Evolutionary conservation across 2,888 invertebrate genomes (phyloP).

Genomic region (Aphidius colemani): DNA sequence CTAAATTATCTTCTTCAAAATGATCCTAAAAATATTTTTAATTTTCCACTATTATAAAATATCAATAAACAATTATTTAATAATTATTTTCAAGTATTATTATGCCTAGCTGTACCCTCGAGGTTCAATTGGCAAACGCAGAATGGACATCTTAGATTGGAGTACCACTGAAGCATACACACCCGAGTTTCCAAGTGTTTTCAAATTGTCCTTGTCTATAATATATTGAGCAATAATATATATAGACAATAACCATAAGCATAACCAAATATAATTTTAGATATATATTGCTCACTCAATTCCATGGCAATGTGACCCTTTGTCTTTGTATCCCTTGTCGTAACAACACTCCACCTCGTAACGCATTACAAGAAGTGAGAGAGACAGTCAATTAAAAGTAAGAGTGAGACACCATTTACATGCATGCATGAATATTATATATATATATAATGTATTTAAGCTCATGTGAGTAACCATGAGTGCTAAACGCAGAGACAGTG

Average conservation of each 20-base stretch:
- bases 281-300: slow-evolving; percentile 51
- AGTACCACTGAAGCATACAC: background rate
- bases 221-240: slow-evolving; percentile 7
- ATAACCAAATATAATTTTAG: slow-evolving; percentile 56
- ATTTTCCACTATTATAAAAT: too few species aligned
- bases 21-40: too few species aligned
- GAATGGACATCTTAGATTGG: background rate
- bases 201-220: background rate
- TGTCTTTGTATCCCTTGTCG: slow-evolving; percentile 42
- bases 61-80: too few species aligned
- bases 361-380: slow-evolving; percentile 19
- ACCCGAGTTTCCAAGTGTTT: too few species aligned
- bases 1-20: too few species aligned
- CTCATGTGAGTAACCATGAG: slow-evolving; percentile 28
- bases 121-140: too few species aligned
- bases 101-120: too few species aligned
- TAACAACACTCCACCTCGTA: slow-evolving; percentile 30
- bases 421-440: slow-evolving; percentile 18
- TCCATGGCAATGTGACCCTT: slow-evolving; percentile 42
- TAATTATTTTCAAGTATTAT: too few species aligned
- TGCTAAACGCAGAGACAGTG: slow-evolving; percentile 24
- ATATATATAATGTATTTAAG: slow-evolving; percentile 40
- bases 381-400: too few species aligned
- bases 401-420: slow-evolving; percentile 45
- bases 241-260: slow-evolving; percentile 44